phyloP scores from a whole-genome alignment of 2,113 vertebrate genomes.

The Ranitomeya variabilis region DNA sequence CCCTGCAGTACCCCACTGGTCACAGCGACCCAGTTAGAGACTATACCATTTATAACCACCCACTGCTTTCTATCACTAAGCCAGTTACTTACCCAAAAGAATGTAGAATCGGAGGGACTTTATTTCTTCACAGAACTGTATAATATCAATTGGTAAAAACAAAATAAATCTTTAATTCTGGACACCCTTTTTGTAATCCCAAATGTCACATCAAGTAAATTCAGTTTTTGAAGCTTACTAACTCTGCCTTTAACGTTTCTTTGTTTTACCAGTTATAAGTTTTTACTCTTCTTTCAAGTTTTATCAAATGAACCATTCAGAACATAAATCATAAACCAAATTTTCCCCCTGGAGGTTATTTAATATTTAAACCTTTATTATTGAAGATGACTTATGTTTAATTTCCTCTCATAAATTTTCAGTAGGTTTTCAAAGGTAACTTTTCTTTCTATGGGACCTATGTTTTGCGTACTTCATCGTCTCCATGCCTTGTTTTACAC shows the following conservation, averaged over 20 bases:
- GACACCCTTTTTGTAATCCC: background rate
- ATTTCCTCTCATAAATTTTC: conserved; percentile 40
- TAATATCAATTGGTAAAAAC: too few species aligned
- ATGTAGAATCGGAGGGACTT: too few species aligned
- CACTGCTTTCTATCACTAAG: too few species aligned
- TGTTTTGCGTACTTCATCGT: background rate
- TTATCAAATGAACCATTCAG: background rate
- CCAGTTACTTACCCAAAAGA: too few species aligned
- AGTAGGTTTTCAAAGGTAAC: background rate
- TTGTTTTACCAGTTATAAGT: background rate
- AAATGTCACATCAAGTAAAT: background rate
- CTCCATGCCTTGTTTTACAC: background rate
- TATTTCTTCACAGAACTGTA: too few species aligned
- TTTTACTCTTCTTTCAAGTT: background rate
- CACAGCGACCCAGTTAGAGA: too few species aligned
- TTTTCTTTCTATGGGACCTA: background rate
- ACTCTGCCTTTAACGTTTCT: background rate
- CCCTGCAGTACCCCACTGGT: too few species aligned
- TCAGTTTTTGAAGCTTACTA: background rate
- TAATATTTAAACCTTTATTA: conserved; percentile 23
- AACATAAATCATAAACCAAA: conserved; percentile 9
- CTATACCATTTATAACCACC: too few species aligned
- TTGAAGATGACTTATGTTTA: conserved; percentile 30
- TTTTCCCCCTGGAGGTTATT: background rate
- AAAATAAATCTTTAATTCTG: background rate